Percentiles rank a stretch among this genome's conserved stretches.
phyloP scores from a whole-genome alignment of 2,888 invertebrate genomes.

The Acanthosepion pharaonis region DNA sequence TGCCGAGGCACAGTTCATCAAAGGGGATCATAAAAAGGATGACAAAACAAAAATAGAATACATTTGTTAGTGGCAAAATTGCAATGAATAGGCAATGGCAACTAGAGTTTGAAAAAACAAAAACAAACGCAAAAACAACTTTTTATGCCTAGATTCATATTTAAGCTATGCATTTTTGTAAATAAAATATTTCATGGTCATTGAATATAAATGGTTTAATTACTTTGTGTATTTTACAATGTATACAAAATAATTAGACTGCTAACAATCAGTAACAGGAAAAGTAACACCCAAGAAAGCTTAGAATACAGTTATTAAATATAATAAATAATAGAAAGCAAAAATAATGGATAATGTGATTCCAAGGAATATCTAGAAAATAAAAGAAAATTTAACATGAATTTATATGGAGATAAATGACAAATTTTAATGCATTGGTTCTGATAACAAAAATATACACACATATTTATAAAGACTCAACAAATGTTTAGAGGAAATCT shows the following conservation, averaged over 20 bases:
- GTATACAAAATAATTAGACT: not conserved
- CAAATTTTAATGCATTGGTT: too few relatives aligned
- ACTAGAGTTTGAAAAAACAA: not conserved
- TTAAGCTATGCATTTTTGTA: not conserved
- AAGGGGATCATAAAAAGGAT: not conserved
- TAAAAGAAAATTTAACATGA: too few relatives aligned
- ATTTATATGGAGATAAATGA: too few relatives aligned
- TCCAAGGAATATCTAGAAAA: too few relatives aligned
- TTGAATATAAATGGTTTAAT: not conserved
- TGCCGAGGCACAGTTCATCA: not conserved
- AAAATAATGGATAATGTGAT: too few relatives aligned
- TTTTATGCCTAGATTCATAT: not conserved
- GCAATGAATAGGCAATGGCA: not conserved
- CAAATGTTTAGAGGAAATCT: too few relatives aligned
- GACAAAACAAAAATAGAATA: not conserved
- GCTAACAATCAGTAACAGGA: not conserved
- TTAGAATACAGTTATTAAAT: not conserved
- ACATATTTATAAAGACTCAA: too few relatives aligned
- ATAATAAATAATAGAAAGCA: too few relatives aligned
- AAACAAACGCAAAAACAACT: accelerated
- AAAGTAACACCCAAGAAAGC: not conserved
- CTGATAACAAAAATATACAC: too few relatives aligned
- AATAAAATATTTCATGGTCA: not conserved
- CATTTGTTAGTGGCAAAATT: not conserved
- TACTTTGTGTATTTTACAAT: not conserved